Conservation (phyloP, 2,113 vertebrate species). For the Furnarius figulus region DNA sequence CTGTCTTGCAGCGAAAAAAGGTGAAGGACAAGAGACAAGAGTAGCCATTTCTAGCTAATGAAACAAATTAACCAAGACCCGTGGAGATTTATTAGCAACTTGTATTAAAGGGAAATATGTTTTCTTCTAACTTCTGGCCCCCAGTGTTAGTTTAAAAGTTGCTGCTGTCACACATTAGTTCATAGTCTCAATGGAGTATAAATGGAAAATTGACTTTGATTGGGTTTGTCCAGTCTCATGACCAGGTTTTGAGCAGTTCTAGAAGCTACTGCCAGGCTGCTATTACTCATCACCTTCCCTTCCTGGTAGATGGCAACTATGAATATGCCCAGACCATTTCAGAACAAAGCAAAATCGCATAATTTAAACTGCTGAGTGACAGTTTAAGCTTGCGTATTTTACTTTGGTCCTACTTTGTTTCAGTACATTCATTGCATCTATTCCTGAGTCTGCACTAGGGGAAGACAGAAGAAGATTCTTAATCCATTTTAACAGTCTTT, state of each 20-base stretch:
- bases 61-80: neutral
- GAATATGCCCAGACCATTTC: neutral
- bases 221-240: neutral
- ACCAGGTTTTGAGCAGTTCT: neutral
- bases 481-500: neutral
- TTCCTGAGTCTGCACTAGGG: neutral
- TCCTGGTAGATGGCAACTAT: neutral
- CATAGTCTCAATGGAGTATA: neutral
- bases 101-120: neutral
- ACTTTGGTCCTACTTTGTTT: neutral
- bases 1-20: neutral
- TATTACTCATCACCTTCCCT: neutral
- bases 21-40: neutral
- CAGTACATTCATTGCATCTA: neutral
- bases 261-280: neutral
- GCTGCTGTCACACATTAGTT: neutral
- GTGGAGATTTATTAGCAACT: neutral
- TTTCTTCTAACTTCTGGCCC: neutral
- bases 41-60: neutral
- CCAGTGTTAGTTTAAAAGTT: neutral
- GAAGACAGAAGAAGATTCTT: neutral
- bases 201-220: neutral
- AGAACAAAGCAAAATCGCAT: constrained; percentile 17
- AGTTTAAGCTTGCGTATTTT: neutral
- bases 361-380: neutral